Percentiles rank a stretch among this genome's conserved stretches.
These are phyloP conservation scores for Scaptodrosophila lebanonensis DNA, from an alignment of 1,140 invertebrate species.

Conservation along the genomic window DNA sequence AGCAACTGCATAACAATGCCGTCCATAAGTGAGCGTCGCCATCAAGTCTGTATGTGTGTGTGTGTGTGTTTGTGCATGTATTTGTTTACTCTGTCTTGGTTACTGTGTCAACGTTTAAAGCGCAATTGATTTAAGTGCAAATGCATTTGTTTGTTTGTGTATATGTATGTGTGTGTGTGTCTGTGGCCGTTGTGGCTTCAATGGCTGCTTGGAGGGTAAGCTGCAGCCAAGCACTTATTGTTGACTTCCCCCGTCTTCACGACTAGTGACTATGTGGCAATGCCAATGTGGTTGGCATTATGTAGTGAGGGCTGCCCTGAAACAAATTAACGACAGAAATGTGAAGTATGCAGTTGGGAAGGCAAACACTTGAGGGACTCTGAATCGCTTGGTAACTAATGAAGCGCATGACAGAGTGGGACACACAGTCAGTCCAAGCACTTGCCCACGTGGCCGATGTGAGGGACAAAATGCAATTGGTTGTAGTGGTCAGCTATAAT, in stretches of 20 bases:
- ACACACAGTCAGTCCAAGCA: too few relatives aligned
- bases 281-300: background rate
- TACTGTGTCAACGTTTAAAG: constrained; percentile 52
- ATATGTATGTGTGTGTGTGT: too few relatives aligned
- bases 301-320: background rate
- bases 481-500: too few relatives aligned
- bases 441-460: too few relatives aligned
- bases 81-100: constrained; percentile 11
- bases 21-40: constrained; percentile 35
- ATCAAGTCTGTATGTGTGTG: background rate
- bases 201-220: background rate
- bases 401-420: constrained; percentile 13
- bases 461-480: too few relatives aligned
- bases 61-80: constrained; percentile 5
- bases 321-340: constrained; percentile 41
- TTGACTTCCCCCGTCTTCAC: constrained; percentile 2
- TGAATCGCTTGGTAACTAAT: constrained; percentile 21
- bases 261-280: background rate
- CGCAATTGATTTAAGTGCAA: constrained; percentile 62
- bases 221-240: constrained; percentile 9
- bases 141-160: too few relatives aligned
- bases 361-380: constrained; percentile 2
- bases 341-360: constrained; percentile 9
- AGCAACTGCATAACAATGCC: constrained; percentile 9
- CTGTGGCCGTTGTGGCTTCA: too few relatives aligned